phyloP scores from a whole-genome alignment of 2,113 vertebrate genomes.

The Pseudolaguvia tuberculata region DNA sequence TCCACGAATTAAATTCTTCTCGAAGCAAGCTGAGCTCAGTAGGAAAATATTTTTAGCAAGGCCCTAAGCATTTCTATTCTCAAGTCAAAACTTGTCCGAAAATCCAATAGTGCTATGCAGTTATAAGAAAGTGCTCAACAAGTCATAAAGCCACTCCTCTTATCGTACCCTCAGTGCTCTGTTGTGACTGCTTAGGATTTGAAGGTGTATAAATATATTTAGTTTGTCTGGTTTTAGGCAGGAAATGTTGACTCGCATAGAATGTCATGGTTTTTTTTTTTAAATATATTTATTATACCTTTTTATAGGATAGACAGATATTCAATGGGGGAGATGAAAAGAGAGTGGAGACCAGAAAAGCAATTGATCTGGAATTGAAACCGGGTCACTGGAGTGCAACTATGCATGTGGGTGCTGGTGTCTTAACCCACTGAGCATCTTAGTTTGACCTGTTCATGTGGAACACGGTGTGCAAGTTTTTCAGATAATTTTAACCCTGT shows the following conservation, averaged over 20 bases:
- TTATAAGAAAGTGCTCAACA: not conserved
- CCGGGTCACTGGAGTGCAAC: too few species aligned
- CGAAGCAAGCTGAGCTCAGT: not conserved
- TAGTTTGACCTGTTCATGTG: not conserved
- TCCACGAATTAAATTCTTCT: not conserved
- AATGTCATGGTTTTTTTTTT: not conserved
- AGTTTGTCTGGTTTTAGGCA: conserved; percentile 15
- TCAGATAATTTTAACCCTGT: conserved; percentile 12
- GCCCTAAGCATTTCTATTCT: conserved; percentile 3
- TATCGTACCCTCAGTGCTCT: too few species aligned
- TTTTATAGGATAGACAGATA: too few species aligned
- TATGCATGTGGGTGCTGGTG: too few species aligned
- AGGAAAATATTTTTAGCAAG: not conserved
- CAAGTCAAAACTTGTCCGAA: conserved; percentile 17
- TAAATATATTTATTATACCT: too few species aligned
- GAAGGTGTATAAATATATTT: conserved; percentile 28
- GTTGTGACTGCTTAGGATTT: not conserved
- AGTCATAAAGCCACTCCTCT: not conserved
- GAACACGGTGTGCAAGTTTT: not conserved
- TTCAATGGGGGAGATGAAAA: too few species aligned
- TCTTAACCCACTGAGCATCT: not conserved
- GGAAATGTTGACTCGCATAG: conserved; percentile 30
- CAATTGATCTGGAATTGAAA: too few species aligned
- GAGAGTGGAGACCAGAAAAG: too few species aligned
- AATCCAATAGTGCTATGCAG: not conserved